A percentile compares a stretch with the other conserved stretches of the same genome.
Evolutionary conservation across 1,140 invertebrate species (phyloP).

Genomic region (Drosophila oshimai): DNA sequence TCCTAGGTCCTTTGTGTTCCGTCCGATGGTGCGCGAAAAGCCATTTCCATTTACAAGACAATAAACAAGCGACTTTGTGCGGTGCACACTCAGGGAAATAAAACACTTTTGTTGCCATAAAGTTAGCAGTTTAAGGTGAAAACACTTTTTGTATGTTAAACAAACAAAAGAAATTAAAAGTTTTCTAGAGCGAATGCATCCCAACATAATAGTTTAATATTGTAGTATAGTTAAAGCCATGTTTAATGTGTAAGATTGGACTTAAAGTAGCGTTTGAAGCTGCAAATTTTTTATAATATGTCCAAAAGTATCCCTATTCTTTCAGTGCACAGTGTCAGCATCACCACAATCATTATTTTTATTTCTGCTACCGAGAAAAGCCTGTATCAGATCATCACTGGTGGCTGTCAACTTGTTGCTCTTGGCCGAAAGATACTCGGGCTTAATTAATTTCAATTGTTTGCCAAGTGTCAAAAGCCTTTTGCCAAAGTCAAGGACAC

Average conservation of each 20-base stretch:
- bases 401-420: conserved; percentile 60
- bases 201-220: no score
- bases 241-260: no score
- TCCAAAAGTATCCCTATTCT: no score
- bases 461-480: conserved; percentile 37
- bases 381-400: conserved; percentile 4
- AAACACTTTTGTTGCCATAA: no score
- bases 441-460: conserved; percentile 73
- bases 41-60: conserved; percentile 70
- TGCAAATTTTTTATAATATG: no score
- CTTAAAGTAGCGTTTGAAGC: no score
- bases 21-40: conserved; percentile 64
- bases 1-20: conserved; percentile 23
- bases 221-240: no score
- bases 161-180: background rate
- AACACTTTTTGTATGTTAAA: background rate
- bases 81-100: conserved; percentile 1
- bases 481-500: conserved; percentile 10
- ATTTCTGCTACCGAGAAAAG: conserved; percentile 1
- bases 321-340: conserved; percentile 8
- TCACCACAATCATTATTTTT: conserved; percentile 3
- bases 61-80: conserved; percentile 58
- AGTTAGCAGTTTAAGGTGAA: no score
- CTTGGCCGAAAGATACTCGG: conserved; percentile 39
- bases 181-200: no score